Conservation (phyloP, 2,888 invertebrate genomes). For the Rambutsinella grinnellia region DNA sequence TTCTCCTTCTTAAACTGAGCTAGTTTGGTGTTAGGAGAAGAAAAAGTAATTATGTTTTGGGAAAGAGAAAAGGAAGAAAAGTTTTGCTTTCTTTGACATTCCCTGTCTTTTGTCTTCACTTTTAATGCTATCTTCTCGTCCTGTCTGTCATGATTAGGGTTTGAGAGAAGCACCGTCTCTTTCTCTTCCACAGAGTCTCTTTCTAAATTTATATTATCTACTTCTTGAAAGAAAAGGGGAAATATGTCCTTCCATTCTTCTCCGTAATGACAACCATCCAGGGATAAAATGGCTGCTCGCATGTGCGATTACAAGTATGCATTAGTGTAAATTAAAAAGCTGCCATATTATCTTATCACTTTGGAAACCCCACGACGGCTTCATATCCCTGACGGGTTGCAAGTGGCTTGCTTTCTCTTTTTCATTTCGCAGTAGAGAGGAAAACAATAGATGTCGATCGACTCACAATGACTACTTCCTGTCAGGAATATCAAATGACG, state of each 20-base stretch:
- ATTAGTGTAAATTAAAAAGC: too few relatives aligned
- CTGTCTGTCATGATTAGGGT: slow-evolving; percentile 42
- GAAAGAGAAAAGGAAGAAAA: too few relatives aligned
- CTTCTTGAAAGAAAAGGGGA: slow-evolving; percentile 5
- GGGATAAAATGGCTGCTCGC: neutral
- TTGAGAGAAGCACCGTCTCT: neutral
- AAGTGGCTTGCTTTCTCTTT: too few relatives aligned
- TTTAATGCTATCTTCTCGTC: slow-evolving; percentile 40
- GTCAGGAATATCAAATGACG: too few relatives aligned
- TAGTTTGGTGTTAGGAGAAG: neutral
- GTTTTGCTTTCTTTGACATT: slow-evolving; percentile 42
- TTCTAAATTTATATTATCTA: slow-evolving; percentile 15
- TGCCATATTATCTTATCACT: too few relatives aligned
- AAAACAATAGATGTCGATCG: too few relatives aligned
- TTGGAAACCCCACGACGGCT: too few relatives aligned
- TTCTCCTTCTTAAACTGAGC: neutral
- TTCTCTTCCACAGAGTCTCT: neutral
- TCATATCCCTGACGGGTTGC: too few relatives aligned
- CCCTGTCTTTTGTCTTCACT: slow-evolving; percentile 48
- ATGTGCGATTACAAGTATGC: too few relatives aligned
- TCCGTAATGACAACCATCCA: neutral
- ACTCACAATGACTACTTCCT: too few relatives aligned
- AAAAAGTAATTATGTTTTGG: slow-evolving; percentile 51
- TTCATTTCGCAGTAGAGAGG: too few relatives aligned
- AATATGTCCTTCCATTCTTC: neutral